phyloP scores from a whole-genome alignment of 1,140 invertebrate species.

The Potamilus streckersoni region DNA sequence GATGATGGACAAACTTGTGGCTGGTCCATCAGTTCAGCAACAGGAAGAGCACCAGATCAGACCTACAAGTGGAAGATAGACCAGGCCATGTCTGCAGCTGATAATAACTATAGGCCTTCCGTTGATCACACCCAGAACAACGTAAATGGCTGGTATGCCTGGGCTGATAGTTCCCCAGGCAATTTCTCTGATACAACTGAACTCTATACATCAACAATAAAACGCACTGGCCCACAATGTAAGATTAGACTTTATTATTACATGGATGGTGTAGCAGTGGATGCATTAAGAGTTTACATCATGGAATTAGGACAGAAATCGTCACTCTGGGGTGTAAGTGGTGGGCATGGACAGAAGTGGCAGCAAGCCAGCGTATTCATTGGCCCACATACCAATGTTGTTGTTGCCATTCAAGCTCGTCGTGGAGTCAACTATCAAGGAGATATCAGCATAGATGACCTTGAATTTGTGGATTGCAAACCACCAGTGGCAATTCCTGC shows the following conservation, averaged over 20 bases:
- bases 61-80: constrained; percentile 46
- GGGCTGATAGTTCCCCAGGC: constrained; percentile 44
- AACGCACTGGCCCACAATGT: constrained; percentile 54
- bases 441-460: constrained; percentile 50
- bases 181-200: constrained; percentile 37
- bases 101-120: constrained; percentile 28
- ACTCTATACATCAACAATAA: constrained; percentile 41
- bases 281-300: constrained; percentile 44
- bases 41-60: constrained; percentile 19
- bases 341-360: constrained; percentile 44
- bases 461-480: constrained; percentile 49
- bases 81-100: constrained; percentile 16
- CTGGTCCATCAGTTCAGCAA: constrained; percentile 35
- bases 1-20: constrained; percentile 38
- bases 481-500: constrained; percentile 21
- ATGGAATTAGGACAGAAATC: constrained; percentile 24
- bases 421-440: constrained; percentile 37
- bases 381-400: constrained; percentile 35
- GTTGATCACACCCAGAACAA: constrained; percentile 27
- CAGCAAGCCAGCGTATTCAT: constrained; percentile 39
- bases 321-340: constrained; percentile 32
- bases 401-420: constrained; percentile 41
- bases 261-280: constrained; percentile 47
- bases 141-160: constrained; percentile 40
- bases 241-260: constrained; percentile 47